Conservation (phyloP, 2,888 invertebrate genomes). For the Epicampocera succincta region DNA sequence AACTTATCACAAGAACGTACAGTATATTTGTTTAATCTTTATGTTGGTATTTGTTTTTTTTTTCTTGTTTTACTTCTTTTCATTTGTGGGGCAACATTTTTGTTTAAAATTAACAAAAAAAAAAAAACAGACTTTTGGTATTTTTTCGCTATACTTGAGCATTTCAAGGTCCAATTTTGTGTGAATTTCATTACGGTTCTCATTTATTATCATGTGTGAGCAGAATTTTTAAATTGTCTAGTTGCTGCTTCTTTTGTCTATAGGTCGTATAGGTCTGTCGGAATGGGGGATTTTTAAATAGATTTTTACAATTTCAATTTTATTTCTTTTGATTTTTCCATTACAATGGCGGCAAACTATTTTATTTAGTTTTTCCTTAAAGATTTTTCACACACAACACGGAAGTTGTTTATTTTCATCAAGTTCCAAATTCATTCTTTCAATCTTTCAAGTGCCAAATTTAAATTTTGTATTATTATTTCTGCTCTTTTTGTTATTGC, state of each 20-base stretch:
- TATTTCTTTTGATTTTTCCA: background rate
- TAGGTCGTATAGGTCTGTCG: slow-evolving; percentile 24
- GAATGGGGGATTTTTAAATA: background rate
- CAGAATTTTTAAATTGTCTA: background rate
- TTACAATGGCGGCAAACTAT: no score
- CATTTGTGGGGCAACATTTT: slow-evolving; percentile 25
- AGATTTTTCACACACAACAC: background rate
- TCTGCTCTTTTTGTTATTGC: background rate
- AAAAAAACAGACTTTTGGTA: slow-evolving; percentile 16
- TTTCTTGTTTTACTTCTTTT: slow-evolving; percentile 6
- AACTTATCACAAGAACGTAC: background rate
- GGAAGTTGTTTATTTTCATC: slow-evolving; percentile 9
- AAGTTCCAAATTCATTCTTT: no score
- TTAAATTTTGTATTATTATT: slow-evolving; percentile 1
- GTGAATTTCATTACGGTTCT: slow-evolving; percentile 31
- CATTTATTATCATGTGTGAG: background rate
- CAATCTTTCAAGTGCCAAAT: slow-evolving; percentile 17
- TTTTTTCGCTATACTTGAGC: slow-evolving; percentile 14
- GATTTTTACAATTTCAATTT: background rate
- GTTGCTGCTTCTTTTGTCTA: slow-evolving; percentile 5
- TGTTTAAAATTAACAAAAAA: slow-evolving; percentile 15
- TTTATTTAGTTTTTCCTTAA: no score
- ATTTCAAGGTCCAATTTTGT: slow-evolving; percentile 45
- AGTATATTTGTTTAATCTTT: background rate
- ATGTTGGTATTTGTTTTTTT: slow-evolving; percentile 15